Evolutionary conservation across 2,888 invertebrate species (phyloP).

Genomic region (Heliconius erato): DNA sequence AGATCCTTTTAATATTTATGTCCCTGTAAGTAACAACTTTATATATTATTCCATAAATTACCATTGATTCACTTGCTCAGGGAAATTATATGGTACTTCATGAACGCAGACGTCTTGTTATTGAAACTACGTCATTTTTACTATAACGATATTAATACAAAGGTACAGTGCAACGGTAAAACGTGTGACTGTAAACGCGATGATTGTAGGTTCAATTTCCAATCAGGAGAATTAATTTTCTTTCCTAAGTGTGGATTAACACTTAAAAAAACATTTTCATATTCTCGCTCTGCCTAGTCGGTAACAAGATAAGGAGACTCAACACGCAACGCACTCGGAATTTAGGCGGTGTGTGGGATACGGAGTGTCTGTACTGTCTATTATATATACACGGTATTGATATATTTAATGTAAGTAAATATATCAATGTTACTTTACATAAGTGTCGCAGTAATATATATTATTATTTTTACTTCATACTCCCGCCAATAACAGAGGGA

Average conservation of each 20-base stretch:
- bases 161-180: too few species aligned
- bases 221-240: neutral
- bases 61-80: slow-evolving; percentile 39
- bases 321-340: neutral
- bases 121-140: neutral
- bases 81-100: slow-evolving; percentile 28
- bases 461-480: too few species aligned
- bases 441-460: too few species aligned
- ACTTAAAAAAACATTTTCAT: too few species aligned
- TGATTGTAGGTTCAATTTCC: neutral
- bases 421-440: too few species aligned
- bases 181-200: too few species aligned
- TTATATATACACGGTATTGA: too few species aligned
- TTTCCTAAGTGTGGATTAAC: too few species aligned
- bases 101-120: neutral
- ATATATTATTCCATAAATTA: slow-evolving; percentile 49
- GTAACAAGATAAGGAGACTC: neutral
- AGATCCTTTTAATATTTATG: slow-evolving; percentile 45
- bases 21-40: slow-evolving; percentile 35
- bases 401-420: too few species aligned
- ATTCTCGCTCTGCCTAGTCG: too few species aligned
- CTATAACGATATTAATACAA: neutral
- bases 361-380: neutral
- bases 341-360: too few species aligned
- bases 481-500: too few species aligned